Percentiles rank a stretch among this genome's conserved stretches.
phyloP scores from a whole-genome alignment of 2,888 invertebrate genomes.

The Therioaphis trifolii region DNA sequence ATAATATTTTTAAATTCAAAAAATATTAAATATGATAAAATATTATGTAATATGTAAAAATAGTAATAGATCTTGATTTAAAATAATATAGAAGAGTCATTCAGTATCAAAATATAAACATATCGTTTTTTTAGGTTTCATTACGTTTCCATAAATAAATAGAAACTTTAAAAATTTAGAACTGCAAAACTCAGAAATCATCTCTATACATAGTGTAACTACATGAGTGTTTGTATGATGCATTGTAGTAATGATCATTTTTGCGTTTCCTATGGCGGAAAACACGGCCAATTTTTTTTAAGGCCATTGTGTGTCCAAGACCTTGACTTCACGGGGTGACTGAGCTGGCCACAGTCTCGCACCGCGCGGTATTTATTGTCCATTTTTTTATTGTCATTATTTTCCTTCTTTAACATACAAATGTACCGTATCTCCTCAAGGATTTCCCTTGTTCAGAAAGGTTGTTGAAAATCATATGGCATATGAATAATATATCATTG shows the following conservation, averaged over 20 bases:
- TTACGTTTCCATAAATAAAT: neutral
- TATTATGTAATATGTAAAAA: too few relatives aligned
- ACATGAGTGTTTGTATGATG: neutral
- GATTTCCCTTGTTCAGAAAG: constrained; percentile 31
- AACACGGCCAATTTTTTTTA: constrained; percentile 41
- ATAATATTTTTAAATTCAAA: too few relatives aligned
- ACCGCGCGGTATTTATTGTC: constrained; percentile 40
- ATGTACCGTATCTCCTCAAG: constrained; percentile 45
- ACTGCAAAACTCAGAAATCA: neutral
- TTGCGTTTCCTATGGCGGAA: constrained; percentile 31
- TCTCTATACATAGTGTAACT: too few relatives aligned
- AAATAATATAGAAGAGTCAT: too few relatives aligned
- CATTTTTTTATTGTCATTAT: constrained; percentile 2
- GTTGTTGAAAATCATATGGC: constrained; percentile 11
- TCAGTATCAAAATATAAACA: too few relatives aligned
- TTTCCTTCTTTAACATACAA: constrained; percentile 4
- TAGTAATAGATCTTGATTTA: too few relatives aligned
- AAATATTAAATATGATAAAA: too few relatives aligned
- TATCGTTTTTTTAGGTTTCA: too few relatives aligned
- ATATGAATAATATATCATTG: neutral
- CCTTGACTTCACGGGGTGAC: constrained; percentile 56
- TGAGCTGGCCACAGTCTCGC: constrained; percentile 52
- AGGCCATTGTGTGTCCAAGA: constrained; percentile 53
- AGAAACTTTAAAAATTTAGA: neutral
- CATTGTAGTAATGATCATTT: constrained; percentile 11